phyloP scores from a whole-genome alignment of 2,888 invertebrate species.

The Ochropleura plecta region DNA sequence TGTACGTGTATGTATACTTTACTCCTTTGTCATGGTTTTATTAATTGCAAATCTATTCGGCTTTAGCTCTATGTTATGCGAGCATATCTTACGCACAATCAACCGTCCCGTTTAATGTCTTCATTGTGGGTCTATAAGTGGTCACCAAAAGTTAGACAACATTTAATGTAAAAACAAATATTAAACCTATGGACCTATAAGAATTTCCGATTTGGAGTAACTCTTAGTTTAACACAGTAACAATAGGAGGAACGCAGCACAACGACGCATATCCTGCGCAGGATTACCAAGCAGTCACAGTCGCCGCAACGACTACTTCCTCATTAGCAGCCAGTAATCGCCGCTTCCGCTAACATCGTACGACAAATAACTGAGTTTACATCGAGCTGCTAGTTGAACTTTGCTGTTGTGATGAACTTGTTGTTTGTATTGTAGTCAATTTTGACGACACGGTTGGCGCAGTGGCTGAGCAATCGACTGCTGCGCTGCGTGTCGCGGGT shows the following conservation, averaged over 20 bases:
- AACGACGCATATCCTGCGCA: conserved; percentile 62
- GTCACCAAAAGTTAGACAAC: background rate
- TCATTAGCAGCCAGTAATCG: conserved; percentile 86
- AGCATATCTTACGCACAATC: background rate
- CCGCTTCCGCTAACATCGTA: conserved; percentile 76
- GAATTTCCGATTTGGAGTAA: background rate
- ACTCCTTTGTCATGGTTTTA: background rate
- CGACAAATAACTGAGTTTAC: conserved; percentile 49
- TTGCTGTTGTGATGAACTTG: no score
- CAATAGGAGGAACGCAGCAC: conserved; percentile 39
- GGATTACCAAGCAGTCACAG: conserved; percentile 67
- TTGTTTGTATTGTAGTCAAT: background rate
- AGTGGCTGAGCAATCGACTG: no score
- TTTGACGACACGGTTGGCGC: no score
- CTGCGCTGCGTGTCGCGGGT: no score
- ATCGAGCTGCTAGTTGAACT: conserved; percentile 16
- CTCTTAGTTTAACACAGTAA: conserved; percentile 5
- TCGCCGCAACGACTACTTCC: conserved; percentile 82
- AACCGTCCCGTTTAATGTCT: background rate
- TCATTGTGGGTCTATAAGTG: background rate
- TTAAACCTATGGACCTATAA: background rate
- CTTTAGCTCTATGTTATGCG: background rate
- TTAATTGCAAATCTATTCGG: background rate
- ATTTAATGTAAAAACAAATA: background rate
- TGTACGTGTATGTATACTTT: background rate